phyloP scores from a whole-genome alignment of 2,797 vertebrate genomes.

The Rachycentron canadum region DNA sequence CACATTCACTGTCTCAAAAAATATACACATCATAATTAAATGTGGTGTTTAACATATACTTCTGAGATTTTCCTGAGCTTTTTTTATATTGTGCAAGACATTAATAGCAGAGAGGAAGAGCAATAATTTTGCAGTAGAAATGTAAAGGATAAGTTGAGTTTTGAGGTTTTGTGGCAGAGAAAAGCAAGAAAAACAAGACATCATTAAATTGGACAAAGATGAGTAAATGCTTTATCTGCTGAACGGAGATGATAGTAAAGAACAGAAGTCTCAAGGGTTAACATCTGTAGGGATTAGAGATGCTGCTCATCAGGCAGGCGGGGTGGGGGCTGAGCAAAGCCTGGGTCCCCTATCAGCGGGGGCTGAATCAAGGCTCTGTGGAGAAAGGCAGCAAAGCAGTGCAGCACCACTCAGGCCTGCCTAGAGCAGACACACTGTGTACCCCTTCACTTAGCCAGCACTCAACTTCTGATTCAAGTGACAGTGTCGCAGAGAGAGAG shows the following conservation, averaged over 20 bases:
- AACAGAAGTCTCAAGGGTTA: slow-evolving; percentile 56
- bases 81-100: neutral
- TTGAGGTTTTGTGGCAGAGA: slow-evolving; percentile 5
- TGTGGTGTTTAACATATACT: neutral
- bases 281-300: slow-evolving; percentile 63
- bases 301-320: slow-evolving; percentile 61
- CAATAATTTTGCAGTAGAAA: neutral
- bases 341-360: slow-evolving; percentile 66
- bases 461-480: slow-evolving; percentile 80
- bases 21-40: neutral
- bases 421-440: slow-evolving; percentile 73
- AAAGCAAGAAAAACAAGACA: slow-evolving; percentile 35
- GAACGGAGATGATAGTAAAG: slow-evolving; percentile 31
- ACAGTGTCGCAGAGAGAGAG: slow-evolving; percentile 65
- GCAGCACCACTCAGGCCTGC: slow-evolving; percentile 76
- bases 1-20: neutral
- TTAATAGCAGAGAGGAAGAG: neutral
- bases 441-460: slow-evolving; percentile 78
- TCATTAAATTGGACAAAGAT: slow-evolving; percentile 41
- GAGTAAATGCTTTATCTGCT: slow-evolving; percentile 16
- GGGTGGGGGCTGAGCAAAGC: slow-evolving; percentile 51
- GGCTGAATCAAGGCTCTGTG: slow-evolving; percentile 72
- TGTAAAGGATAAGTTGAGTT: slow-evolving; percentile 10
- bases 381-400: slow-evolving; percentile 71
- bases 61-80: slow-evolving; percentile 9